Base-by-base conservation (phyloP, 1,140 invertebrate genomes). In the Hydropsyche tenuis region DNA sequence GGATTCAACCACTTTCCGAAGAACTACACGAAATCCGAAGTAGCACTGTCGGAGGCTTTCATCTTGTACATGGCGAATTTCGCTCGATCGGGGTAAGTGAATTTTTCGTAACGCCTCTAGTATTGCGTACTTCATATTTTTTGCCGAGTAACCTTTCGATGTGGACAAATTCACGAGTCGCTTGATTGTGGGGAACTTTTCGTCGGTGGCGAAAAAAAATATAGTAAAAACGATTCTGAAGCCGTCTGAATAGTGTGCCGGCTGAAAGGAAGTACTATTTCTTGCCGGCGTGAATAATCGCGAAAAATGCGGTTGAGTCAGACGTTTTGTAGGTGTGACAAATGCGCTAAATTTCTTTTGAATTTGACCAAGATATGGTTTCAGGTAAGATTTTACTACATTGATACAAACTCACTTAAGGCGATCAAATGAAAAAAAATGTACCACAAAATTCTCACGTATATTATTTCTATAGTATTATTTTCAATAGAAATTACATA, bases 31-130 rank as follows among this genome's bases (percentile, higher is more conserved):
- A 91, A 90, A 80, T 86, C 89, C 11, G 95, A 97, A 84, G 85
- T 91, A 51, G 89, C 90, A 6, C 82, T 97, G n/a, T 91, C 94
- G 0, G 93, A 96, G 82, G 90, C 92, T 12, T 90, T 96, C 75
- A 94, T 98, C 80, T 88, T 92, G 63, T 96, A 92, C 80, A 91
- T 95, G 77, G 90, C 93, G 1, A 97, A 96, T 84, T 98, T 97
- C 83, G 92, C 92, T 0, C 93, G 92, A 84, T 92, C 90, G n/a
- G 96, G 95, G 95, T 97, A 86, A 90, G 90, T 87, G 42, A 48
- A 22, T 68, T 48, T 68, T 43, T 45, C 14, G 16, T n/a, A n/a
- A n/a, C n/a, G n/a, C n/a, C n/a, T n/a, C n/a, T n/a, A n/a, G n/a
- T n/a, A n/a, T n/a, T n/a, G n/a, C n/a, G 27, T 66, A 66, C 43